Conservation (phyloP, 1,140 invertebrate genomes). For the Heliconius congener region DNA sequence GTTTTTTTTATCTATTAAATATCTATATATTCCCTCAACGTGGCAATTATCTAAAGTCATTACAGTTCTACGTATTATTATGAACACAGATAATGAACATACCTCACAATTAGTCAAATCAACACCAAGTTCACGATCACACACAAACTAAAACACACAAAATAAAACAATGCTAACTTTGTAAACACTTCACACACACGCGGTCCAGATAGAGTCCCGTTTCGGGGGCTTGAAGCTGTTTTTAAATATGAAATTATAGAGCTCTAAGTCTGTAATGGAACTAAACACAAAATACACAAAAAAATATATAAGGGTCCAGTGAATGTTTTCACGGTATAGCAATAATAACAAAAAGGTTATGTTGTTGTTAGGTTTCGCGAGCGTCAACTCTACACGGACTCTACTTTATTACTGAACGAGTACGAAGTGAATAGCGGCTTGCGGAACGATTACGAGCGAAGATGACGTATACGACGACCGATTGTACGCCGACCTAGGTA, state of each 20-base stretch:
- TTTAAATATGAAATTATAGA: not conserved
- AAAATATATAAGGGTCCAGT: slow-evolving; percentile 17
- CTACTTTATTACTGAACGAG: slow-evolving; percentile 60
- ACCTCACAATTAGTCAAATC: slow-evolving; percentile 56
- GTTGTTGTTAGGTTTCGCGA: slow-evolving; percentile 52
- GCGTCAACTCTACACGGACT: slow-evolving; percentile 54
- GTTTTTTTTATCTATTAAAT: not conserved
- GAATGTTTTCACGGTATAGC: slow-evolving; percentile 55
- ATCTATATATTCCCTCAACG: not conserved
- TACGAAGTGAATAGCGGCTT: slow-evolving; percentile 59
- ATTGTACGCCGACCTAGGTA: slow-evolving; percentile 1
- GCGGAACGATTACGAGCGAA: slow-evolving; percentile 48
- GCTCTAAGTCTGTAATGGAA: not conserved
- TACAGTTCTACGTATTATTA: slow-evolving; percentile 26
- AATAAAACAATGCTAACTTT: slow-evolving; percentile 67
- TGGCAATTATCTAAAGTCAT: slow-evolving; percentile 34
- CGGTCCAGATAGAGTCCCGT: slow-evolving; percentile 38
- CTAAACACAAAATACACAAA: not conserved
- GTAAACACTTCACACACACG: slow-evolving; percentile 65
- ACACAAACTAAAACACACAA: slow-evolving; percentile 53
- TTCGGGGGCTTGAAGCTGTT: slow-evolving; percentile 18
- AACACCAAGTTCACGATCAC: slow-evolving; percentile 64
- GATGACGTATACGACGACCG: slow-evolving; percentile 47
- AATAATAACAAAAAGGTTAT: slow-evolving; percentile 56
- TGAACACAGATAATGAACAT: slow-evolving; percentile 35